Conservation (phyloP, 2,113 vertebrate genomes). For the Caracal caracal region DNA sequence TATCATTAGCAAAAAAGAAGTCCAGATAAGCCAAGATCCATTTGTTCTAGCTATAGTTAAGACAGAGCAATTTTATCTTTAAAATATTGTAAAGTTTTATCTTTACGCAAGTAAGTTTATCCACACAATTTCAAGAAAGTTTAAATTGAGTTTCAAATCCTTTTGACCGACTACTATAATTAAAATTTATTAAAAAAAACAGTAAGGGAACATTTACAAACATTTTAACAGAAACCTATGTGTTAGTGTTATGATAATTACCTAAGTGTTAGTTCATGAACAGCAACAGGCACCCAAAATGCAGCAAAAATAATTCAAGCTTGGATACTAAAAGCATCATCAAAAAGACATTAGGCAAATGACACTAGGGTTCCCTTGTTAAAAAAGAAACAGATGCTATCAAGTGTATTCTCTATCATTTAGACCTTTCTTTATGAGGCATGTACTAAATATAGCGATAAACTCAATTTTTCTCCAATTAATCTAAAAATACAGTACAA, state of each 20-base stretch:
- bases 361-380: background rate
- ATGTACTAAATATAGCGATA: background rate
- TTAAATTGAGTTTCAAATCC: background rate
- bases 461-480: background rate
- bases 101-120: background rate
- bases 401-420: background rate
- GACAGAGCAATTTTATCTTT: background rate
- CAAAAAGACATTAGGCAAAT: slow-evolving; percentile 15
- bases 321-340: background rate
- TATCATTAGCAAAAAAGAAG: background rate
- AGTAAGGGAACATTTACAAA: background rate
- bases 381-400: background rate
- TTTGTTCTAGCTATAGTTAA: background rate
- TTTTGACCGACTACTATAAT: background rate
- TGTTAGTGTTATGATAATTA: background rate
- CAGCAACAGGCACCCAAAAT: background rate
- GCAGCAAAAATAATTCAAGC: background rate
- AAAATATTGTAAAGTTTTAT: background rate
- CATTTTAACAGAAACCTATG: background rate
- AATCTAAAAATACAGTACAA: background rate
- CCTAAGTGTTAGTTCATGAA: background rate
- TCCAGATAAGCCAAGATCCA: background rate
- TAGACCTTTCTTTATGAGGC: background rate
- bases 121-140: background rate
- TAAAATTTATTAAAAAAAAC: background rate